Base-by-base conservation (phyloP, 1,140 invertebrate genomes). In the Limonius californicus region DNA sequence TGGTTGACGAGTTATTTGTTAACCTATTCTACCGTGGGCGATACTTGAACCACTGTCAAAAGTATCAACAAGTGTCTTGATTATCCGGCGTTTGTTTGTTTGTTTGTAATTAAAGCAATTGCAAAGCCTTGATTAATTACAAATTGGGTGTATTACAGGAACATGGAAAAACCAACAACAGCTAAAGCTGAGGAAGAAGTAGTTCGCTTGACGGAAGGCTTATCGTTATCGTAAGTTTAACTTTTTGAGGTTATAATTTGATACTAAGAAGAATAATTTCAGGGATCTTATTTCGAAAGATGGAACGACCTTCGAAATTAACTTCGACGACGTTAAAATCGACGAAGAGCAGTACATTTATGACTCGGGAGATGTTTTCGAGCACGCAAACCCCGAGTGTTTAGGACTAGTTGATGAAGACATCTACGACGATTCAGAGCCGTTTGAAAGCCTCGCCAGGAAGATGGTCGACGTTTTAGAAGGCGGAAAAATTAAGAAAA, bases 401-500 rank as follows among this genome's bases (percentile, higher is more conserved):
- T 53, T 30, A 1, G 62, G 64, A 9, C 62, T 68, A 47, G 61
- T 61, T 6, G 67, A 71, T 55, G 69, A 72, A 12, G 72, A 73
- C 14, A 55, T 61, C 1, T 70, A 70, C 27, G 61, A 70, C 59
- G 62, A 66, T 14, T 54, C 12, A 1, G 62, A 73, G 61, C 69
- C 72, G 8, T 76, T 75, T 67, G 50, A 64, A 39, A 54, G 53
- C 15, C 27, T 76, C 1, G 62, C 65, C 15, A 32, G 45, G 15
- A 68, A 74, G 60, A 75, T 75, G 73, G 39, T 11, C 0, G 63
- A 74, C 58, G 19, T 74, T 7, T 53, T 63, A 23, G 53, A 60
- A 35, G 59, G 72, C 57, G 74, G 70, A 8, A 67, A 64, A 39
- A 64, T 76, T 15, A 76, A 75, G 54, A 75, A 76, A 50, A 30